Conservation (phyloP, 2,113 vertebrate genomes). For the Melanocharis versteri region DNA sequence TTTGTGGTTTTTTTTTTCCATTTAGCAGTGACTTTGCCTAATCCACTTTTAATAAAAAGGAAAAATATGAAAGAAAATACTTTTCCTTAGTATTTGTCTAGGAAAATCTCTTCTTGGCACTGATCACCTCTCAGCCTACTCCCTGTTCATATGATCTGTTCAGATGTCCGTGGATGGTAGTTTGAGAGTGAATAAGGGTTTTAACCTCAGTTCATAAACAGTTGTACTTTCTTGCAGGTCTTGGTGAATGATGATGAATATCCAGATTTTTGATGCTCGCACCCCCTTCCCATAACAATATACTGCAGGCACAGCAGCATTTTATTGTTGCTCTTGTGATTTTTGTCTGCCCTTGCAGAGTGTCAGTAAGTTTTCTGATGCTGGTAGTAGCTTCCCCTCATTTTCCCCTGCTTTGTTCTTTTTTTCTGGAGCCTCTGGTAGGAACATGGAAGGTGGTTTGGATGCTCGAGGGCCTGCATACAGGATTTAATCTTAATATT, state of each 20-base stretch:
- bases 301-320: neutral
- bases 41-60: constrained; percentile 13
- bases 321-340: neutral
- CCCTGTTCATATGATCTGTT: neutral
- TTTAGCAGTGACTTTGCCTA: neutral
- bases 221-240: neutral
- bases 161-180: neutral
- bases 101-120: neutral
- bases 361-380: neutral
- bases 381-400: neutral
- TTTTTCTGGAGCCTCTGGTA: neutral
- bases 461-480: rapidly evolving
- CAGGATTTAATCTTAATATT: neutral
- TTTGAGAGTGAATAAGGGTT: neutral
- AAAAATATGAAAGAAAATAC: neutral
- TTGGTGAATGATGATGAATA: neutral
- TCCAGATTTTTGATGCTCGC: neutral
- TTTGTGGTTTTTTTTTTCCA: neutral
- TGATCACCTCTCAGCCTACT: neutral
- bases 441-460: neutral
- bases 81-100: neutral
- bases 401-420: neutral
- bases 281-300: neutral
- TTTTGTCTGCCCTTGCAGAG: neutral
- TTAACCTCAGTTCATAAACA: neutral